These are phyloP conservation scores for Daboia siamensis DNA, from an alignment of 2,113 vertebrate genomes.

Conservation along the genomic window DNA sequence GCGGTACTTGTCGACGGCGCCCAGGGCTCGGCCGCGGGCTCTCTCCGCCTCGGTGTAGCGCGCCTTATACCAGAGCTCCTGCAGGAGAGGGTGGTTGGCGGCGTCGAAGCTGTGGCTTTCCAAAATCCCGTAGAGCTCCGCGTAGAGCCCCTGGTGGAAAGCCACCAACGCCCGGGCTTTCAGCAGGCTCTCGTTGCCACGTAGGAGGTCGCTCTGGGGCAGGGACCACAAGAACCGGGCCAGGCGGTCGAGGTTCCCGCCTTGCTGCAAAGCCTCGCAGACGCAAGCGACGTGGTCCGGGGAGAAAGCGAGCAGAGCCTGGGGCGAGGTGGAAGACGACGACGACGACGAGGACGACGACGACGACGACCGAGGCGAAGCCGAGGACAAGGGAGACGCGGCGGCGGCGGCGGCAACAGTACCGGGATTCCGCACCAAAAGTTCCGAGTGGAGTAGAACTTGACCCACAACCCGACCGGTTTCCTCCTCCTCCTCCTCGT, in stretches of 20 bases:
- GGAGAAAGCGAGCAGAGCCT: conserved; percentile 89
- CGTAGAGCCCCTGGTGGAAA: conserved; percentile 95
- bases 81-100: conserved; percentile 92
- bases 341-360: conserved; percentile 65
- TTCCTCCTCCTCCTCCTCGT: conserved; percentile 45
- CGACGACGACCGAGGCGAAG: conserved; percentile 71
- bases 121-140: conserved; percentile 95
- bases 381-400: conserved; percentile 57
- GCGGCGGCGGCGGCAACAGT: conserved; percentile 67
- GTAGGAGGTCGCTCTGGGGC: conserved; percentile 93
- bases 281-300: conserved; percentile 98
- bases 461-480: conserved; percentile 62
- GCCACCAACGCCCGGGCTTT: conserved; percentile 97
- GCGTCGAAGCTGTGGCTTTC: conserved; percentile 96
- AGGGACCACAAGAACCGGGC: conserved; percentile 97
- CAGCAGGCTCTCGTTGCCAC: conserved; percentile 97
- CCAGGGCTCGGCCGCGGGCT: conserved; percentile 93
- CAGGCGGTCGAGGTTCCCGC: conserved; percentile 96
- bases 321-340: conserved; percentile 68
- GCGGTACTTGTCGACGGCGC: conserved; percentile 98
- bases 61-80: conserved; percentile 98
- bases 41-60: conserved; percentile 97
- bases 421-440: conserved; percentile 72
- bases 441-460: conserved; percentile 83
- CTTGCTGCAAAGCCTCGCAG: conserved; percentile 97